Percentiles rank a stretch among this genome's conserved stretches.
Conservation (phyloP, 1,140 invertebrate genomes). For the Saccostrea cuccullata region DNA sequence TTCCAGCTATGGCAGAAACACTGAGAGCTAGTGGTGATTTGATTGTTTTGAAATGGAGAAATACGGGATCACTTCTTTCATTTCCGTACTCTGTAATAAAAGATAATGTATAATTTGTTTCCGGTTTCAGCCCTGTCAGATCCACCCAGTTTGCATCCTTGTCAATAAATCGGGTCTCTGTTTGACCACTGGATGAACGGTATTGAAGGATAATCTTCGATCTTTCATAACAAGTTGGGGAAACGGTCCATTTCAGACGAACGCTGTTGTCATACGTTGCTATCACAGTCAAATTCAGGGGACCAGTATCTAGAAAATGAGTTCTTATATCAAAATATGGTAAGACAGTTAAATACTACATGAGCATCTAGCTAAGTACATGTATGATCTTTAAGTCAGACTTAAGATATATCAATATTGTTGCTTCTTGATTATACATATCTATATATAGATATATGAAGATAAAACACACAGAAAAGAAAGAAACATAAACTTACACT, state of each 20-base stretch:
- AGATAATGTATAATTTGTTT: constrained; percentile 42
- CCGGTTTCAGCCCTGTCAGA: constrained; percentile 36
- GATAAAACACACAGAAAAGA: background rate
- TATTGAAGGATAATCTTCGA: constrained; percentile 25
- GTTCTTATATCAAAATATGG: too few relatives aligned
- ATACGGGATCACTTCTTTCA: constrained; percentile 40
- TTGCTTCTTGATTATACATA: too few relatives aligned
- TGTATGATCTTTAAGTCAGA: too few relatives aligned
- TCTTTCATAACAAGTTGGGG: constrained; percentile 47
- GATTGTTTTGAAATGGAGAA: constrained; percentile 44
- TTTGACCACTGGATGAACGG: background rate
- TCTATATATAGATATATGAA: too few relatives aligned
- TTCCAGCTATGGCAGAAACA: constrained; percentile 29
- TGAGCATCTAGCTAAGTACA: too few relatives aligned
- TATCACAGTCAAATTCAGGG: constrained; percentile 36
- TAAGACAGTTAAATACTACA: too few relatives aligned
- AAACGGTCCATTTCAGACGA: constrained; percentile 37
- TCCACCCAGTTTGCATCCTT: constrained; percentile 40
- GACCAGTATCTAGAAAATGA: constrained; percentile 44
- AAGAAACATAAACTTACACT: constrained; percentile 27
- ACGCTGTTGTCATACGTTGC: constrained; percentile 27
- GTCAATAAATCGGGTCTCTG: constrained; percentile 3
- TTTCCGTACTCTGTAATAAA: constrained; percentile 45
- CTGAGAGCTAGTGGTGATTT: constrained; percentile 1
- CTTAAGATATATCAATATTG: too few relatives aligned